These are phyloP conservation scores for Drosophila saltans DNA, from an alignment of 1,140 invertebrate genomes.

Conservation along the genomic window DNA sequence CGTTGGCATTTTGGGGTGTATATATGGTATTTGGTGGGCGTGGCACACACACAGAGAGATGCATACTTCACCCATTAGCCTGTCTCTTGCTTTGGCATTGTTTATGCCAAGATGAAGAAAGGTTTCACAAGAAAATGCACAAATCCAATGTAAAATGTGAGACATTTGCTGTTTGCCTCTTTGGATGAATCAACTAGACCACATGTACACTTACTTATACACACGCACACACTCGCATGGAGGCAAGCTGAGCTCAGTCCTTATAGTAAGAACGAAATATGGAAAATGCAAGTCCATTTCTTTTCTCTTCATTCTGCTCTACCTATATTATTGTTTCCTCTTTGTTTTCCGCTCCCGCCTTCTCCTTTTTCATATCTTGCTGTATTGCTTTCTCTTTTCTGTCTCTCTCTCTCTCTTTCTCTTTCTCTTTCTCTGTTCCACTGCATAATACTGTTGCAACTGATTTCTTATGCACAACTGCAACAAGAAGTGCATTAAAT, in stretches of 20 bases:
- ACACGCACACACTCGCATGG: constrained; percentile 1
- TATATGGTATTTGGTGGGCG: constrained; percentile 10
- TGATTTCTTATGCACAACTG: constrained; percentile 71
- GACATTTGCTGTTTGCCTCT: constrained; percentile 7
- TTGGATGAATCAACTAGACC: constrained; percentile 12
- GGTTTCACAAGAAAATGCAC: constrained; percentile 24
- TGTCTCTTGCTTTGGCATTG: constrained; percentile 40
- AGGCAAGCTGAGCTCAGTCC: constrained; percentile 4
- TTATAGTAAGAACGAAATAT: constrained; percentile 25
- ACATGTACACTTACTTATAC: constrained; percentile 5
- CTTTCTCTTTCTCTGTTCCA: constrained; percentile 13
- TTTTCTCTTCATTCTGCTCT: not conserved
- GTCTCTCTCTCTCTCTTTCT: not conserved
- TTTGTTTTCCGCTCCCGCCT: too few relatives aligned
- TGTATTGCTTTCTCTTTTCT: too few relatives aligned
- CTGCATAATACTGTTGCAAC: constrained; percentile 20
- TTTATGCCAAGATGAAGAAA: constrained; percentile 39
- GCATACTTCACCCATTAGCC: constrained; percentile 35
- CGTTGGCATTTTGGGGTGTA: constrained; percentile 31
- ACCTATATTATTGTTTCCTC: too few relatives aligned
- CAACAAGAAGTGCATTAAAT: constrained; percentile 67
- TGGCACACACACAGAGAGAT: constrained; percentile 10
- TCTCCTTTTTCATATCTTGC: too few relatives aligned
- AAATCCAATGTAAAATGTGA: constrained; percentile 48
- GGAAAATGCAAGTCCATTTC: constrained; percentile 46